Evolutionary conservation across 2,888 invertebrate species (phyloP).

Genomic region (Tridacna gigas): DNA sequence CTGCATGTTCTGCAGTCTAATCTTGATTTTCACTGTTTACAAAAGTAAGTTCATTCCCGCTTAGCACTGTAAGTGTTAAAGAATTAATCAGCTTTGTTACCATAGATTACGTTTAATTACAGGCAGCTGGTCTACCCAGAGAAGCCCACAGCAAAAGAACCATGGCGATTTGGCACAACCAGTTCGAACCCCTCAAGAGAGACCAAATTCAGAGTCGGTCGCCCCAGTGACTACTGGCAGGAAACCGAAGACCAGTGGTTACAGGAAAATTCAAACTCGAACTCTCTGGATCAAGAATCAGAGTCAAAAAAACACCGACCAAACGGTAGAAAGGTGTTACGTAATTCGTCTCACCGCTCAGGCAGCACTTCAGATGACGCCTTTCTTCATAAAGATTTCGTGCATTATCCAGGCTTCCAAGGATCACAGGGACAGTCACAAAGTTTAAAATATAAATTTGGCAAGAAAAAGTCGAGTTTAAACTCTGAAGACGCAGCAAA

Average conservation of each 20-base stretch:
- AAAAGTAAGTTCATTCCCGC: not conserved
- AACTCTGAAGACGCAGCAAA: constrained; percentile 19
- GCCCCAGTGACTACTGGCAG: constrained; percentile 27
- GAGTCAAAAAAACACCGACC: not conserved
- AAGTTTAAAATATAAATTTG: constrained; percentile 53
- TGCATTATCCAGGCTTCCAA: constrained; percentile 59
- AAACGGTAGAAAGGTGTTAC: not conserved
- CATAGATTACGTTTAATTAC: constrained; percentile 21
- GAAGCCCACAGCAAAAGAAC: constrained; percentile 37
- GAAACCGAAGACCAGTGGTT: constrained; percentile 35
- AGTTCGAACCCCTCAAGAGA: constrained; percentile 29
- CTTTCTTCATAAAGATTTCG: constrained; percentile 39
- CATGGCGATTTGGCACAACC: not conserved
- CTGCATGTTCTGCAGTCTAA: not conserved
- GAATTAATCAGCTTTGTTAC: not conserved
- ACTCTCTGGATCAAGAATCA: not conserved
- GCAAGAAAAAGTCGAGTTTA: constrained; percentile 39
- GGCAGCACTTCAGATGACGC: constrained; percentile 8
- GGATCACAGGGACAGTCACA: constrained; percentile 44
- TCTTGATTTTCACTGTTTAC: not conserved
- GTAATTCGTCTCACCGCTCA: not conserved
- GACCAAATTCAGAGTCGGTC: constrained; percentile 50
- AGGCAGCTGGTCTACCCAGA: constrained; percentile 63
- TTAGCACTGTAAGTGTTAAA: not conserved
- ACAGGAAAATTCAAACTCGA: constrained; percentile 21